Base-by-base conservation (phyloP, 2,113 vertebrate genomes). In the Anser cygnoides region DNA sequence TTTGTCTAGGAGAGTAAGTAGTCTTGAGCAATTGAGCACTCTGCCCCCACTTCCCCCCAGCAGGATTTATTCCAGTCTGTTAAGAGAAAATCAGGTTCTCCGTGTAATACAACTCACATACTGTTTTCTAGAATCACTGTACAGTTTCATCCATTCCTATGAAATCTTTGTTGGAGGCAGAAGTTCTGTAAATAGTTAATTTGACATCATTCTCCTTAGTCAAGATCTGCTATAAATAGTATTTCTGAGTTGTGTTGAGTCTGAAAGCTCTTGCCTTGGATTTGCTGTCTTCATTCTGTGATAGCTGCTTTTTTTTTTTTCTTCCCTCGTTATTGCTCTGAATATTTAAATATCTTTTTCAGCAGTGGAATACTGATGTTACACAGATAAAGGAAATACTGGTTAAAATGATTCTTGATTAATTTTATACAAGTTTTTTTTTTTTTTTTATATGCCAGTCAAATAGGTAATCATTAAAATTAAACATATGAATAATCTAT, bases 391-490 rank as follows among this genome's bases (percentile, higher is more conserved):
- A 90, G 26, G 23, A 65, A 91, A 41, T 50, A 49, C 17, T 81
- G 37, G 25, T 95, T 33, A 73, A 92, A 94, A 67, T 15, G 66
- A 90, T 92, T 37, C 17, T 61, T 75, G 12, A 37, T 58, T 84
- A 50, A 55, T 89, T 95, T 93, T 2, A 76, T 66, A 76, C 90
- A 72, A 67, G 28, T 26, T 46, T 52, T 43, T 39, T 37, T 39
- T 37, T 39, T 66, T 46, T 8, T 14, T 73, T 73, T 14, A 50
- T 52, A 68, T 92, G 35, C 44, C 41, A 83, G 43, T 61, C 33
- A 77, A 95, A 93, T 63, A 49, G 7, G 28, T 96, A 61, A 57
- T 90, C 58, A 79, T 81, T 92, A 91, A 82, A 91, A 84, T 39
- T 82, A 71, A 91, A 83, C 9, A 2, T 28, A 55, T 66, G 26